Percentiles rank a stretch among this genome's conserved stretches.
phyloP scores from a whole-genome alignment of 2,888 invertebrate species.

The Nymphalis c-album region DNA sequence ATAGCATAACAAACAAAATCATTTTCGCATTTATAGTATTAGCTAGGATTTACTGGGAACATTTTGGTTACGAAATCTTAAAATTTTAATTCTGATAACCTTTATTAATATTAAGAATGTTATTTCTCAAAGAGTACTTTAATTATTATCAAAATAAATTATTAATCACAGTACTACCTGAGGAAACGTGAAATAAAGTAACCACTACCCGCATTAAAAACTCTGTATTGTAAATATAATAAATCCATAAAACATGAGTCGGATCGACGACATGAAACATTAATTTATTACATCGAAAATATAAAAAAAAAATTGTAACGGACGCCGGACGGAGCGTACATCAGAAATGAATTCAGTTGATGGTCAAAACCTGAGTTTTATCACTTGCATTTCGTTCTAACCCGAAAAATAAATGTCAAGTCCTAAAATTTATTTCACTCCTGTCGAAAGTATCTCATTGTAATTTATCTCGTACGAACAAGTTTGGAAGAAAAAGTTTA shows the following conservation, averaged over 20 bases:
- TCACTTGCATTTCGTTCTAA: conserved; percentile 22
- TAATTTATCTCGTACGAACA: conserved; percentile 61
- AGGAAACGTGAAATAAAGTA: conserved; percentile 2
- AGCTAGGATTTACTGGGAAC: too few relatives aligned
- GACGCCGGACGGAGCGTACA: background rate
- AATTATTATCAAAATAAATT: too few relatives aligned
- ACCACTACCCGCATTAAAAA: conserved; percentile 1
- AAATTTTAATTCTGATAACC: too few relatives aligned
- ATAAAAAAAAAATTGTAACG: background rate
- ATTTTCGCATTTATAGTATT: too few relatives aligned
- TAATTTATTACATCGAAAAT: conserved; percentile 5
- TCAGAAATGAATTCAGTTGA: background rate
- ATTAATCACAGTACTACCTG: background rate
- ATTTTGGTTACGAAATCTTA: too few relatives aligned
- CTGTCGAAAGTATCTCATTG: conserved; percentile 48
- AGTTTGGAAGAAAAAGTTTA: conserved; percentile 52
- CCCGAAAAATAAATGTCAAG: conserved; percentile 53
- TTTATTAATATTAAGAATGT: too few relatives aligned
- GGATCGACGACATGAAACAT: background rate
- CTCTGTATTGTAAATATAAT: background rate
- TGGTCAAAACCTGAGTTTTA: conserved; percentile 14
- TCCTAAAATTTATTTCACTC: conserved; percentile 54
- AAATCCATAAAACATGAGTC: conserved; percentile 9
- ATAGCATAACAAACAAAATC: too few relatives aligned
- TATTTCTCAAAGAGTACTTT: too few relatives aligned